A percentile compares a stretch with the other conserved stretches of the same genome.
Evolutionary conservation across 2,888 invertebrate species (phyloP).

Genomic region (Agonopterix heracliana): DNA sequence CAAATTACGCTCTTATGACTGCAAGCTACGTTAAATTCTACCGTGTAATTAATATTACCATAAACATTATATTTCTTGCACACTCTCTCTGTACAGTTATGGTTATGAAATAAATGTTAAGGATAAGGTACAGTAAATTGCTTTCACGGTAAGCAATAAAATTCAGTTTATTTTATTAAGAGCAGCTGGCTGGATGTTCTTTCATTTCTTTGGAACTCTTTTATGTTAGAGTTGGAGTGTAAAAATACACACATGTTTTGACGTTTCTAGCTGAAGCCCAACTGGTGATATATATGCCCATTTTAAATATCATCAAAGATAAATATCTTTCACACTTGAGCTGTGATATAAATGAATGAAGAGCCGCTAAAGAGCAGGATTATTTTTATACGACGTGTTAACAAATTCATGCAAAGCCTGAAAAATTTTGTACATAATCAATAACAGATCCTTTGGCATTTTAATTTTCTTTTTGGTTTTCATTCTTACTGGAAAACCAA

Average conservation of each 20-base stretch:
- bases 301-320: conserved; percentile 12
- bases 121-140: conserved; percentile 12
- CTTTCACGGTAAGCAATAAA: conserved; percentile 22
- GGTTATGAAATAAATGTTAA: conserved; percentile 17
- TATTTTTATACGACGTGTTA: too few relatives aligned
- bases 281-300: conserved; percentile 31
- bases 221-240: conserved; percentile 41
- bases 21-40: not conserved
- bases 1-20: not conserved
- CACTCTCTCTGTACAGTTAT: conserved; percentile 5
- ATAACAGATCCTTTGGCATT: too few relatives aligned
- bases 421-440: too few relatives aligned
- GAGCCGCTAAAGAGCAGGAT: too few relatives aligned
- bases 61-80: conserved; percentile 1
- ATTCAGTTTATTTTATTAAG: conserved; percentile 28
- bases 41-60: conserved; percentile 6
- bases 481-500: too few relatives aligned
- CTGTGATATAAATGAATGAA: conserved; percentile 9
- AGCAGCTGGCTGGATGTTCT: conserved; percentile 33
- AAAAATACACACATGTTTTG: conserved; percentile 51
- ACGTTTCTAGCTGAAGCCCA: conserved; percentile 26
- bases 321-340: conserved; percentile 13
- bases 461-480: too few relatives aligned
- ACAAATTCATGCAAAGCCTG: too few relatives aligned
- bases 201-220: conserved; percentile 42